Base-by-base conservation (phyloP, 2,113 vertebrate genomes). In the Vombatus ursinus region DNA sequence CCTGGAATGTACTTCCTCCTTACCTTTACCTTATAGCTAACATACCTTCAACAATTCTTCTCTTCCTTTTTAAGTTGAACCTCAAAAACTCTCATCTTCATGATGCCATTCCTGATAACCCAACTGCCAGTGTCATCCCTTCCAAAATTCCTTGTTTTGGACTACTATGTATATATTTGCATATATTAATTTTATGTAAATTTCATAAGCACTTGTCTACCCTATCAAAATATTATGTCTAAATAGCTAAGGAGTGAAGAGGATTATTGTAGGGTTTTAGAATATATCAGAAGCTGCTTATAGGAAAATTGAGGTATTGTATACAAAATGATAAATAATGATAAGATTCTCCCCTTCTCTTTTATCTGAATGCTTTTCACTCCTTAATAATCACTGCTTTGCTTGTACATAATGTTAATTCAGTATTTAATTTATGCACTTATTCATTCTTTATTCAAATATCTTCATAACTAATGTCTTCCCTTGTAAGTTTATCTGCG, bases 391-490 rank as follows among this genome's bases (percentile, higher is more conserved):
- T 68, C 14, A 90, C 31, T 49, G 9, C 26, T 77, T 50, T n/a
- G 25, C 54, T 22, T 37, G 2, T 1, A 49, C 48, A 49, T 10
- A 54, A 92, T 25, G 25, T 10, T 8, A 24, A 44, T 50, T n/a
- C n/a, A n/a, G n/a, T 90, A 89, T 91, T 92, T 94, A 61, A 89
- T 90, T 90, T 92, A 57, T 90, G 24, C 9, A 57, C 8, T 0
- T 25, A 52, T 92, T 91, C 94, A 6, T 53, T 53, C 52, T 94
- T 96, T 92, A 44, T 53, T 77, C 93, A 94, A 7, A 37, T 91
- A 25, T 48, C 12, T 47, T 93, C 89, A 3, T 47, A 51, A 28
- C 57, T 94, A 92, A 68, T 84, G 77, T 52, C 53, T 92, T 94
- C 48, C 22, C n/a, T n/a, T 93, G 7, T 24, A 3, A 14, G 89